A percentile compares a stretch with the other conserved stretches of the same genome.
phyloP scores from a whole-genome alignment of 2,888 invertebrate species.

The Synanthedon andrenaeformis region DNA sequence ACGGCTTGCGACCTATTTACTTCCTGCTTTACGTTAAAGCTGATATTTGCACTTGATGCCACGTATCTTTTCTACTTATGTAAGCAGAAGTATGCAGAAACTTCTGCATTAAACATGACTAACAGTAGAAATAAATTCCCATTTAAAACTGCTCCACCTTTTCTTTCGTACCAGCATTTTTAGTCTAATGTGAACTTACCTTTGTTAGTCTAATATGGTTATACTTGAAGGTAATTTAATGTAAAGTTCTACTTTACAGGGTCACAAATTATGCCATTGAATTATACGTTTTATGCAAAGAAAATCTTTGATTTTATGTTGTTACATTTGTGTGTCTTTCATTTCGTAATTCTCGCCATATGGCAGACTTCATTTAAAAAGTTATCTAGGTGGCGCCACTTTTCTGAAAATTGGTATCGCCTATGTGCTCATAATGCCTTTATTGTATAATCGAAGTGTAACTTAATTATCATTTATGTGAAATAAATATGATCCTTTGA shows the following conservation, averaged over 20 bases:
- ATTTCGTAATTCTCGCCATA: constrained; percentile 28
- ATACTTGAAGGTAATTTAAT: too few species aligned
- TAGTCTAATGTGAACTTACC: too few species aligned
- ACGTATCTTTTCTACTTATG: constrained; percentile 13
- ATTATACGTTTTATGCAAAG: too few species aligned
- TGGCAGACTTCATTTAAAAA: neutral
- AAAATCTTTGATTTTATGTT: too few species aligned
- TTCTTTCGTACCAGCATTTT: too few species aligned
- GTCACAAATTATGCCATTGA: too few species aligned
- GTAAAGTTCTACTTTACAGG: too few species aligned
- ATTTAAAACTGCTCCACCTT: too few species aligned
- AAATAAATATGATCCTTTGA: constrained; percentile 39
- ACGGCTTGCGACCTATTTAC: constrained; percentile 42
- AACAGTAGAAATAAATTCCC: too few species aligned
- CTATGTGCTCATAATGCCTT: constrained; percentile 41
- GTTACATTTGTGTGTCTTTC: too few species aligned
- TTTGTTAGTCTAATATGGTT: too few species aligned
- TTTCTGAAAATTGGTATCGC: constrained; percentile 37
- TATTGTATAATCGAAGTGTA: constrained; percentile 17
- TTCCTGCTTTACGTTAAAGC: constrained; percentile 37
- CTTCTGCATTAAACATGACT: too few species aligned
- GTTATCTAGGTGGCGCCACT: constrained; percentile 7
- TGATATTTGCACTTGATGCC: constrained; percentile 12
- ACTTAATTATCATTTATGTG: constrained; percentile 25
- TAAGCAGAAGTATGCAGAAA: neutral